Conservation (phyloP, 2,888 invertebrate species). For the Melinopterus prodromus region DNA sequence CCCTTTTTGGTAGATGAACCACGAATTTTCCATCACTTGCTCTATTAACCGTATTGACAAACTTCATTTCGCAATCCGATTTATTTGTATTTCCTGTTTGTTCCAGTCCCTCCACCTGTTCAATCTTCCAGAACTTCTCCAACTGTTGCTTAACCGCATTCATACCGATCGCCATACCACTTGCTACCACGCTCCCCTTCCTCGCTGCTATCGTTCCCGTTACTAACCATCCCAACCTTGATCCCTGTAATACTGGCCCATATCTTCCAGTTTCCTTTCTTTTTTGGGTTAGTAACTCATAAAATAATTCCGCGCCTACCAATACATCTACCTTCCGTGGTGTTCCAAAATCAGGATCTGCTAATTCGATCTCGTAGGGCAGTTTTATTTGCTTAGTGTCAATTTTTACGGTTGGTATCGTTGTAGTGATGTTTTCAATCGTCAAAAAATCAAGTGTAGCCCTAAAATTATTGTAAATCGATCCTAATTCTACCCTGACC, state of each 20-base stretch:
- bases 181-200: not conserved
- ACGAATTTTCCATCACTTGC: slow-evolving; percentile 32
- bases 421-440: not conserved
- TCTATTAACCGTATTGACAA: slow-evolving; percentile 18
- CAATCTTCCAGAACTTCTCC: slow-evolving; percentile 19
- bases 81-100: not conserved
- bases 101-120: not conserved
- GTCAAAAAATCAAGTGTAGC: not conserved
- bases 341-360: slow-evolving; percentile 8
- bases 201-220: slow-evolving; percentile 5
- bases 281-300: not conserved
- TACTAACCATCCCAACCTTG: slow-evolving; percentile 11
- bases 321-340: slow-evolving; percentile 10
- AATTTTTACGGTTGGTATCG: not conserved
- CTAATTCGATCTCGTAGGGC: slow-evolving; percentile 7
- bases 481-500: not conserved
- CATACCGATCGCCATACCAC: not conserved
- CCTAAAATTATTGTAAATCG: not conserved
- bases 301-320: slow-evolving; percentile 12
- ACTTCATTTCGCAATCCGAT: slow-evolving; percentile 23
- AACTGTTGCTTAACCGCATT: not conserved
- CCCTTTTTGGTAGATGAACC: slow-evolving; percentile 35
- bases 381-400: slow-evolving; percentile 10
- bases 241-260: not conserved
- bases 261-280: not conserved